Evolutionary conservation across 1,140 invertebrate genomes (phyloP), one percentile per base, ranked within the genome.

Genomic region (Myzus persicae): DNA sequence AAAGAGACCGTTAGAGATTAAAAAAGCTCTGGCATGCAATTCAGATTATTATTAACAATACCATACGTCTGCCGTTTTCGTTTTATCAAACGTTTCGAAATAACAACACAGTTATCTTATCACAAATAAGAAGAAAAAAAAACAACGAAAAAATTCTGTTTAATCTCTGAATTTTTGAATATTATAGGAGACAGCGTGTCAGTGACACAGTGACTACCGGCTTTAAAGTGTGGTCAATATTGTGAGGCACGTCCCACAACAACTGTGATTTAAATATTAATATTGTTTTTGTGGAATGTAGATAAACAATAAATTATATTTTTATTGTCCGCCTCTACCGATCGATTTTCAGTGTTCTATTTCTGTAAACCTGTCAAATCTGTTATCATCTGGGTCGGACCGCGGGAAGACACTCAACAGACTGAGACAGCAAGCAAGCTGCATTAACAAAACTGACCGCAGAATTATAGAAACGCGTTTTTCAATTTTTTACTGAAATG

Each of bases 61-160:
- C 31, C 1, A 67, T 67, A 67, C 59, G 31, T 67, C 31, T 4
- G 0, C 11, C 11, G n/a, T 76, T n/a, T n/a, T n/a, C n/a, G 20
- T 88, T 36, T 88, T 88, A 88, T 46, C 44, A 36, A 88, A 88
- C 44, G 42, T 88, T 88, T 48, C 31, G 59, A 76, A 76, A 91
- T 91, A 42, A 44, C 36, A 76, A 76, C 20, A 91, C 26, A 24
- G 48, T 90, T 59, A 40, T 67, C 26, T 91, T 91, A 91, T 91
- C 59, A 91, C 20, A 91, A 81, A 91, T n/a, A n/a, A 67, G 26
- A 31, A 67, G 31, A 67, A 67, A 51, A 51, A 51, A 48, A 48
- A 48, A 48, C 14, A 48, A 51, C 48, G 6, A 76, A 2, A 18
- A 4, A 5, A 18, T 4, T 18, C 59, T 76, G 59, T 67, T 67